Conservation (phyloP, 2,888 invertebrate species). For the Elegia similella region DNA sequence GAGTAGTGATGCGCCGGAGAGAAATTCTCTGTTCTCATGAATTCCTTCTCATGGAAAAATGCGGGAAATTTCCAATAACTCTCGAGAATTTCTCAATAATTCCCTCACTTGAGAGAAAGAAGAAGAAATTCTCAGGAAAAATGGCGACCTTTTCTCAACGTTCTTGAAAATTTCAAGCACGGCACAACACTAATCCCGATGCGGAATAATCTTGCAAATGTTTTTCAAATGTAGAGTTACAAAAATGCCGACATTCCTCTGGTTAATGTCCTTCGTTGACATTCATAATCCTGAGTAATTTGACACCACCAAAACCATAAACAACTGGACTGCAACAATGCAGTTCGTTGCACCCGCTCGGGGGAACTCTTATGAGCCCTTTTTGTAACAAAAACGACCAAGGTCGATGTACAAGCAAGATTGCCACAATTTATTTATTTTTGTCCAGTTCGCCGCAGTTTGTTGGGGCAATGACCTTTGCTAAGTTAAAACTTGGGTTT, state of each 20-base stretch:
- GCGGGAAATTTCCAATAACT: too few relatives aligned
- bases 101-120: too few relatives aligned
- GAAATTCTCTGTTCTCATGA: too few relatives aligned
- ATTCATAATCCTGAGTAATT: background rate
- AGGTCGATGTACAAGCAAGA: conserved; percentile 21
- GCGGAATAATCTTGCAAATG: background rate
- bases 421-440: conserved; percentile 30
- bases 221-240: background rate
- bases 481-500: background rate
- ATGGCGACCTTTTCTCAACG: too few relatives aligned
- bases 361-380: background rate
- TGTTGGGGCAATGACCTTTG: conserved; percentile 32
- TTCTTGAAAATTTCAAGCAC: too few relatives aligned
- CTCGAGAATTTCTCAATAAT: too few relatives aligned
- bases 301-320: conserved; percentile 1
- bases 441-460: conserved; percentile 25
- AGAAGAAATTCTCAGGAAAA: too few relatives aligned
- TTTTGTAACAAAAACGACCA: conserved; percentile 5
- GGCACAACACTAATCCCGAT: too few relatives aligned
- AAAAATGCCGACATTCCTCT: background rate
- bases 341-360: conserved; percentile 3
- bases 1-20: too few relatives aligned
- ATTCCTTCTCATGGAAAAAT: too few relatives aligned
- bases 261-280: background rate
- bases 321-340: background rate